phyloP scores from a whole-genome alignment of 2,797 vertebrate species.

The Hemibagrus guttatus region DNA sequence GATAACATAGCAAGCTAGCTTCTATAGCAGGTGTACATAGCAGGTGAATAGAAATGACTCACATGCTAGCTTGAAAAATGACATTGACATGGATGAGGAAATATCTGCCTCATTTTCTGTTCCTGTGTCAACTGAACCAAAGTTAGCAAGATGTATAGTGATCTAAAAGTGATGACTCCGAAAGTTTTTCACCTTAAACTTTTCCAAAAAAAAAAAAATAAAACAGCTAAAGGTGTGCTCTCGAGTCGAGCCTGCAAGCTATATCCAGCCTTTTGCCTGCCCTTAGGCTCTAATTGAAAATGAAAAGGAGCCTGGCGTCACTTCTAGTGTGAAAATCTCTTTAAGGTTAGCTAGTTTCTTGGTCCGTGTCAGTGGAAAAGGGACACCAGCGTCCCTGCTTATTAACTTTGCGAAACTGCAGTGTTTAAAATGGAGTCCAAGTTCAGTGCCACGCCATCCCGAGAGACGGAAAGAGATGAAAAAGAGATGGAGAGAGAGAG shows the following conservation, averaged over 20 bases:
- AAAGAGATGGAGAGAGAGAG: constrained; percentile 45
- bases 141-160: background rate
- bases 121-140: background rate
- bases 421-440: constrained; percentile 37
- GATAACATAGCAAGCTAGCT: background rate
- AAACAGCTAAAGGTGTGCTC: background rate
- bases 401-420: constrained; percentile 36
- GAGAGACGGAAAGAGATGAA: constrained; percentile 20
- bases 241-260: background rate
- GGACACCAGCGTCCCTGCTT: constrained; percentile 8
- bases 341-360: constrained; percentile 14
- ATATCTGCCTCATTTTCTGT: background rate
- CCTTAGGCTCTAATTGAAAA: background rate
- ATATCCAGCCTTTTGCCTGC: background rate
- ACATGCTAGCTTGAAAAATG: background rate
- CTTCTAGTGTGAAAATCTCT: constrained; percentile 3
- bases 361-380: background rate
- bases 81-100: background rate
- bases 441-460: constrained; percentile 14
- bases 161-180: background rate
- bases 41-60: background rate
- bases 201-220: background rate
- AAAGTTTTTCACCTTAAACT: background rate
- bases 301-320: background rate
- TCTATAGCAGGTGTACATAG: background rate